Evolutionary conservation across 2,113 vertebrate species (phyloP).

Genomic region (Marmota flaviventris): DNA sequence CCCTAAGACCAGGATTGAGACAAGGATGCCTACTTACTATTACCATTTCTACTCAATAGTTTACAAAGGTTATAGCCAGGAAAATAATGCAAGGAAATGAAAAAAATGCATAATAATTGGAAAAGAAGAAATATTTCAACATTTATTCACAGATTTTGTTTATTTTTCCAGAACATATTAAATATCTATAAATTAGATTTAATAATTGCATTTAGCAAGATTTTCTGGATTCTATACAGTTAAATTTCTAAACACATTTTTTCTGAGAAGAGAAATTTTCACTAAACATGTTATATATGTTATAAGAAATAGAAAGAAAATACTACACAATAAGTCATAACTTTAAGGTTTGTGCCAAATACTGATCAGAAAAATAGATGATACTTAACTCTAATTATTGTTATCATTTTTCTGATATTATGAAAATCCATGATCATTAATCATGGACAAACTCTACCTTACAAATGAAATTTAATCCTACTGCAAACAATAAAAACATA

Average conservation of each 20-base stretch:
- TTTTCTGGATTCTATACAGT: not conserved
- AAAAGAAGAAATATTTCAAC: not conserved
- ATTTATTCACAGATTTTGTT: not conserved
- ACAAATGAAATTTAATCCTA: slow-evolving; percentile 48
- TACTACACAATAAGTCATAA: not conserved
- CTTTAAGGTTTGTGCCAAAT: slow-evolving; percentile 37
- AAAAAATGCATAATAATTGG: not conserved
- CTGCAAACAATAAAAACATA: not conserved
- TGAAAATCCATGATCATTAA: slow-evolving; percentile 17
- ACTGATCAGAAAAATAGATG: not conserved
- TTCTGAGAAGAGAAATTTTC: slow-evolving; percentile 26
- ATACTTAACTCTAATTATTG: slow-evolving; percentile 15
- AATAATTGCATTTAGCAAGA: not conserved
- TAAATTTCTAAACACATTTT: slow-evolving; percentile 22
- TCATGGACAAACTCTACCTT: slow-evolving; percentile 26
- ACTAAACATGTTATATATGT: not conserved
- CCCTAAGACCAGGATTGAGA: not conserved
- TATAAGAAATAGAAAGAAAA: slow-evolving; percentile 24
- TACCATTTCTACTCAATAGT: not conserved
- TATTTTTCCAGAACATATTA: not conserved
- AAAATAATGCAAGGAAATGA: not conserved
- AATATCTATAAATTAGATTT: slow-evolving; percentile 17
- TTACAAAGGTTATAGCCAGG: not conserved
- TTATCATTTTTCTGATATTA: slow-evolving; percentile 36
- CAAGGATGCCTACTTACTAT: not conserved